phyloP scores from a whole-genome alignment of 2,113 vertebrate genomes.

The Hyla sarda region DNA sequence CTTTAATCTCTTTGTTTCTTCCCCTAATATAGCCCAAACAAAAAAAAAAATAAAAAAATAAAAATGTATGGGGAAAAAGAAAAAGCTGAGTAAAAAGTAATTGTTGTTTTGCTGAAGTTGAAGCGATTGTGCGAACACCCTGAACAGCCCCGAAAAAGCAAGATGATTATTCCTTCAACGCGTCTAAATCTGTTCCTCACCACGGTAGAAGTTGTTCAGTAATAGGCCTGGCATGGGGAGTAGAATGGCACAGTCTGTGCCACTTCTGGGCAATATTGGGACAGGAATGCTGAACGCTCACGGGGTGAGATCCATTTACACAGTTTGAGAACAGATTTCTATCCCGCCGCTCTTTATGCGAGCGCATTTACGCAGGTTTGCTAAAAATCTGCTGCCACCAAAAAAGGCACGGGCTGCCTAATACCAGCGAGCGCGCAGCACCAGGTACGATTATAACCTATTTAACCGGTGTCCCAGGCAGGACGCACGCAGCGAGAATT shows the following conservation, averaged over 20 bases:
- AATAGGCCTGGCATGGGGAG: slow-evolving; percentile 36
- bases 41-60: too few relatives aligned
- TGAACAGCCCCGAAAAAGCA: not conserved
- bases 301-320: slow-evolving; percentile 6
- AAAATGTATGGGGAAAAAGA: too few relatives aligned
- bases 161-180: not conserved
- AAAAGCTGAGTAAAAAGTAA: not conserved
- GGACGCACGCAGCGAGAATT: not conserved
- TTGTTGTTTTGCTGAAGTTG: too few relatives aligned
- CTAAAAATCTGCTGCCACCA: slow-evolving; percentile 46
- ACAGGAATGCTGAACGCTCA: slow-evolving; percentile 8
- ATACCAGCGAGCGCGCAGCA: not conserved
- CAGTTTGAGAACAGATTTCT: slow-evolving; percentile 40
- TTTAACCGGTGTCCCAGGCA: not conserved
- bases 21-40: too few relatives aligned
- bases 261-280: not conserved
- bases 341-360: slow-evolving; percentile 26
- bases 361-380: slow-evolving; percentile 31
- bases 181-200: not conserved
- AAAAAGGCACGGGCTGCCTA: not conserved
- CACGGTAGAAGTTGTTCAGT: not conserved
- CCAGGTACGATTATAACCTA: not conserved
- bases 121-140: not conserved
- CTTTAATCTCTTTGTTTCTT: too few relatives aligned
- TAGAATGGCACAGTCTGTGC: slow-evolving; percentile 10